A percentile compares a stretch with the other conserved stretches of the same genome.
phyloP scores from a whole-genome alignment of 2,888 invertebrate species.

The Lobophora halterata region DNA sequence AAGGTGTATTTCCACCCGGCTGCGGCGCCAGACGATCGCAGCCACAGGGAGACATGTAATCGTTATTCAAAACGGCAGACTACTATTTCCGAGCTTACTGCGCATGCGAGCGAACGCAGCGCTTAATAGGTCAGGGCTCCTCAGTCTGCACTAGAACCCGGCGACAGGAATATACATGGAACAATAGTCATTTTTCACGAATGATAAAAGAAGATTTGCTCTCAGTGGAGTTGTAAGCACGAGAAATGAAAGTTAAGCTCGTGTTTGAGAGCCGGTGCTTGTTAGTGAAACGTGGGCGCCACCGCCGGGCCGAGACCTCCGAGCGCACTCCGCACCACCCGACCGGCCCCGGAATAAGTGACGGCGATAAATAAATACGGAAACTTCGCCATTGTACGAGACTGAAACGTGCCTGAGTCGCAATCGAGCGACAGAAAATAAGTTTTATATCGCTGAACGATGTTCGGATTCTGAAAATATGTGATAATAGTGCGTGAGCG shows the following conservation, averaged over 20 bases:
- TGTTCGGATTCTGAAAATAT: slow-evolving; percentile 38
- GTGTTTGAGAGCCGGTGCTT: slow-evolving; percentile 25
- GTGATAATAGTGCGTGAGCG: slow-evolving; percentile 47
- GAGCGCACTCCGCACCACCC: slow-evolving; percentile 38
- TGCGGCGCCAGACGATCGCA: slow-evolving; percentile 56
- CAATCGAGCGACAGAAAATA: slow-evolving; percentile 30
- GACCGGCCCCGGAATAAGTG: slow-evolving; percentile 52
- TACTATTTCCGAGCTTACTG: slow-evolving; percentile 54
- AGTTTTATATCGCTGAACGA: slow-evolving; percentile 33
- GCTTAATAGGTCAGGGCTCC: slow-evolving; percentile 73
- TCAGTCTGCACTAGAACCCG: slow-evolving; percentile 67
- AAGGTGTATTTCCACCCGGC: slow-evolving; percentile 48
- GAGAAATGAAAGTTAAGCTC: slow-evolving; percentile 37
- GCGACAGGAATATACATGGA: slow-evolving; percentile 60
- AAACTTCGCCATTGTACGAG: slow-evolving; percentile 38
- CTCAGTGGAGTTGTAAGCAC: slow-evolving; percentile 33
- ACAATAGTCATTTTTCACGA: slow-evolving; percentile 50
- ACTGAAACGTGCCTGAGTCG: slow-evolving; percentile 43
- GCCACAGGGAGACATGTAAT: slow-evolving; percentile 62
- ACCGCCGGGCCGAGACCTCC: slow-evolving; percentile 32
- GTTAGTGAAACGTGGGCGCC: slow-evolving; percentile 24
- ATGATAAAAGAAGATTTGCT: slow-evolving; percentile 30
- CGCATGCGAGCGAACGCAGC: slow-evolving; percentile 66
- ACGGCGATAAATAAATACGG: slow-evolving; percentile 45
- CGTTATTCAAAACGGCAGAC: slow-evolving; percentile 72